These are phyloP conservation scores for Druceiella hillmani DNA, from an alignment of 2,888 invertebrate genomes.

Conservation along the genomic window DNA sequence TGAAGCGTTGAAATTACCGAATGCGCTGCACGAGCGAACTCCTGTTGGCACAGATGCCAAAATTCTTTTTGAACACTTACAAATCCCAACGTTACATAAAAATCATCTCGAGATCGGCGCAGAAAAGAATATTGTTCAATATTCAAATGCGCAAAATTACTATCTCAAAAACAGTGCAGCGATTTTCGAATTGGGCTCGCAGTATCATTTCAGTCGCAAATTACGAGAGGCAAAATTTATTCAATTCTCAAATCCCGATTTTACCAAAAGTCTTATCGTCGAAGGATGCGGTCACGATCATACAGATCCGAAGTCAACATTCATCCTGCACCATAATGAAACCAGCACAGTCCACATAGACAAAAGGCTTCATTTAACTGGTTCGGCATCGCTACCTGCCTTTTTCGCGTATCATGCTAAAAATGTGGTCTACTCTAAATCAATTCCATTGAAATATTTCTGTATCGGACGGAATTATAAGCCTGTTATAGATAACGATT, in stretches of 20 bases:
- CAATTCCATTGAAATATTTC: constrained; percentile 66
- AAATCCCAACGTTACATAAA: constrained; percentile 33
- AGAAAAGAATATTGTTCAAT: constrained; percentile 50
- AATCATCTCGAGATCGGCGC: constrained; percentile 54
- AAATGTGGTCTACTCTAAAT: constrained; percentile 53
- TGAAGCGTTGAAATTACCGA: constrained; percentile 63
- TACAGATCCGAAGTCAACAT: constrained; percentile 48
- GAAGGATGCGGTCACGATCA: constrained; percentile 66
- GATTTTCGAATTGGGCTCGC: constrained; percentile 59
- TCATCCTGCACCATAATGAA: constrained; percentile 54
- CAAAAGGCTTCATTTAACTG: constrained; percentile 66
- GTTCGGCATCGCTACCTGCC: constrained; percentile 66
- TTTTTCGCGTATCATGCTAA: constrained; percentile 71
- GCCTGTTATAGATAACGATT: constrained; percentile 40
- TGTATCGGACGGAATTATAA: constrained; percentile 65
- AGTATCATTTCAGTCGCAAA: constrained; percentile 46
- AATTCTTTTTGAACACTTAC: constrained; percentile 32
- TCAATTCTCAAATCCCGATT: constrained; percentile 72
- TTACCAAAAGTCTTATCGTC: constrained; percentile 65
- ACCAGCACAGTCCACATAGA: constrained; percentile 48
- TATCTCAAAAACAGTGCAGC: constrained; percentile 65
- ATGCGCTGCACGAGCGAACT: constrained; percentile 58
- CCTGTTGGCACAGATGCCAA: constrained; percentile 41
- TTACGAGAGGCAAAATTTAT: constrained; percentile 48
- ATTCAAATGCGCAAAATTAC: constrained; percentile 52